A percentile compares a stretch with the other conserved stretches of the same genome.
Conservation (phyloP, 2,797 vertebrate genomes). For the Microctenopoma lineatum region DNA sequence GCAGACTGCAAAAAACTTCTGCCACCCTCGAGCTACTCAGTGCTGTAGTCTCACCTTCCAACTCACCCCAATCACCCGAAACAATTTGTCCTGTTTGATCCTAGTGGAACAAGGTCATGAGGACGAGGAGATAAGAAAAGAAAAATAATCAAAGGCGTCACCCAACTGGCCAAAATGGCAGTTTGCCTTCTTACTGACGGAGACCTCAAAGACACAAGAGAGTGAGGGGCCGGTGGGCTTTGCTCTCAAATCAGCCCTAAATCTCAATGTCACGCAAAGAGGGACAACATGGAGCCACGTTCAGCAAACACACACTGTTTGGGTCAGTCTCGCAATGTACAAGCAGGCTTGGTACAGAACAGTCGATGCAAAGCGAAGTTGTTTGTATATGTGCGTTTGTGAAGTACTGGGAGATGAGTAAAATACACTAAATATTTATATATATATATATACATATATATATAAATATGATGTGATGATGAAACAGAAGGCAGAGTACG, state of each 20-base stretch:
- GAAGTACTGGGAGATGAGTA: slow-evolving; percentile 36
- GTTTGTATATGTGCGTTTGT: slow-evolving; percentile 29
- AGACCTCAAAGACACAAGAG: slow-evolving; percentile 49
- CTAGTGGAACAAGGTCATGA: neutral
- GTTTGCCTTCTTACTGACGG: slow-evolving; percentile 42
- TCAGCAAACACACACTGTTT: slow-evolving; percentile 18
- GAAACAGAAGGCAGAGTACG: slow-evolving; percentile 55
- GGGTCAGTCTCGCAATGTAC: slow-evolving; percentile 59
- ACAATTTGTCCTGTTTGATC: slow-evolving; percentile 3
- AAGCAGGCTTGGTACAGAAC: slow-evolving; percentile 59
- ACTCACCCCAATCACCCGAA: slow-evolving; percentile 1
- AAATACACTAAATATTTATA: slow-evolving; percentile 53
- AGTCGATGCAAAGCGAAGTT: slow-evolving; percentile 45
- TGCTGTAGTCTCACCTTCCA: slow-evolving; percentile 1
- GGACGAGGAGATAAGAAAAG: neutral
- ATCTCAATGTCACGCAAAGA: slow-evolving; percentile 31
- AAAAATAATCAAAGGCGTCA: neutral
- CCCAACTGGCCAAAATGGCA: slow-evolving; percentile 33
- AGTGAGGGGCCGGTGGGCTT: slow-evolving; percentile 2
- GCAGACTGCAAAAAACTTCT: slow-evolving; percentile 49
- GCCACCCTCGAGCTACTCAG: slow-evolving; percentile 36
- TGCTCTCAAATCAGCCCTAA: slow-evolving; percentile 22
- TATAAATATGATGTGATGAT: slow-evolving; percentile 42
- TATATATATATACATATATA: slow-evolving; percentile 60
- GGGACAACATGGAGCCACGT: slow-evolving; percentile 29